Base-by-base conservation (phyloP, 2,888 invertebrate genomes). In the Carabus problematicus region DNA sequence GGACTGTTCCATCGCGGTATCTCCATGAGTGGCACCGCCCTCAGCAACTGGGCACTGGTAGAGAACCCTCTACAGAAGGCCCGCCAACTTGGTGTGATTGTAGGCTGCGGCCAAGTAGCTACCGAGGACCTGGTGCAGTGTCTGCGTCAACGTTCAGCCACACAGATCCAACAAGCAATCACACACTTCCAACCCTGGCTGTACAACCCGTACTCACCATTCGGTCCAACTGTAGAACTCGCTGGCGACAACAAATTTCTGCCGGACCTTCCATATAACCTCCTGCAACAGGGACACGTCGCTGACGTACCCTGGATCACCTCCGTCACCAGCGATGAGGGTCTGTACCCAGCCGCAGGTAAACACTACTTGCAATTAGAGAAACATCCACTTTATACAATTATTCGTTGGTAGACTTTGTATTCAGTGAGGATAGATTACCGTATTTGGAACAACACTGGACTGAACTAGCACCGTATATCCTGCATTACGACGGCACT, bases 401-500 rank as follows among this genome's bases (percentile, higher is more conserved):
- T 11, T 70, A 67, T 12, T 59, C 63, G 3, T 41, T 14, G 60
- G 29, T 29, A 19, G 55, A 74, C 68, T 71, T 67, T 19, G 11
- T 71, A 0, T 62, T 66, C 29, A 60, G 49, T 16, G 52, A 69
- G 2, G 45, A 68, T 39, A 59, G 42, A 14, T 47, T 74, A 54
- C 60, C 42, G 42, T 56, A 70, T 8, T 39, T 83, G 39, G 76
- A 82, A 54, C 67, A 71, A 6, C 73, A 76, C 12, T 83, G 81
- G 81, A 75, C 79, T 39, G 75, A 79, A 56, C 64, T 81, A 42
- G 73, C 81, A 14, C 82, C 82, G 1, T 76, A 76, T 63, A 76
- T 83, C 61, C 74, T 82, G 16, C 80, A 82, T 70, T 83, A 79
- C 70, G 80, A 82, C 64, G 75, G 79, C 49, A 81, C 80, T 12